Base-by-base conservation (phyloP, 1,140 invertebrate species). In the Meloidogyne exigua region DNA sequence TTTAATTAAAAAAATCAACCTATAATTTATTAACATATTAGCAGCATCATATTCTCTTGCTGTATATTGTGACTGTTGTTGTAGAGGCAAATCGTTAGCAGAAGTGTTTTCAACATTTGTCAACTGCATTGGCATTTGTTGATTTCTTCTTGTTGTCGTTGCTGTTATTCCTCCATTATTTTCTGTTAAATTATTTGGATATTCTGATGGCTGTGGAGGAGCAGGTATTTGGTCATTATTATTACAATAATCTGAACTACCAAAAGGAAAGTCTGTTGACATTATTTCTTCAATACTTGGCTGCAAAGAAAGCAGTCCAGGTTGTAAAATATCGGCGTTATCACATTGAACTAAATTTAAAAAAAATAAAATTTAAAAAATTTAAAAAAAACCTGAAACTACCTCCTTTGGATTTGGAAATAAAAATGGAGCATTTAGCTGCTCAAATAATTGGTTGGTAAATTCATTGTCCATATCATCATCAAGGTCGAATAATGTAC, bases 261-360 rank as follows among this genome's bases (percentile, higher is more conserved):
- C 76, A 67, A 42, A 67, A 18, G 42, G 63, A 42, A 36, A 68
- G 80, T 72, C 81, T 32, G 68, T 73, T 49, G 63, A 78, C 75
- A 93, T 94, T 88, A 95, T 94, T 89, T 98, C 96, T 88, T 98
- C 95, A 81, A 98, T 90, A 90, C 94, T 95, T 76, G 95, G 96
- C 88, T 98, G 96, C 57, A 98, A 90, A 73, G 95, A 94, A 69
- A 95, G 92, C 80, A 99, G 91, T 87, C 94, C 96, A 69, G 96
- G 96, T 90, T 99, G 96, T 88, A 99, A 97, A 84, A 98, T 94
- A 89, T 98, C 95, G 18, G 95, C 94, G 84, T 93, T 90, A 77
- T 91, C 92, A 62, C 91, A 91, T 83, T 90, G 89, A 81, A 90
- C 91, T 92, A 85, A 39, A 84, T 83, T 64, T 39, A 18, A 21